These are phyloP conservation scores for Drosophila willistoni DNA, from an alignment of 1,140 invertebrate species.

Conservation along the genomic window DNA sequence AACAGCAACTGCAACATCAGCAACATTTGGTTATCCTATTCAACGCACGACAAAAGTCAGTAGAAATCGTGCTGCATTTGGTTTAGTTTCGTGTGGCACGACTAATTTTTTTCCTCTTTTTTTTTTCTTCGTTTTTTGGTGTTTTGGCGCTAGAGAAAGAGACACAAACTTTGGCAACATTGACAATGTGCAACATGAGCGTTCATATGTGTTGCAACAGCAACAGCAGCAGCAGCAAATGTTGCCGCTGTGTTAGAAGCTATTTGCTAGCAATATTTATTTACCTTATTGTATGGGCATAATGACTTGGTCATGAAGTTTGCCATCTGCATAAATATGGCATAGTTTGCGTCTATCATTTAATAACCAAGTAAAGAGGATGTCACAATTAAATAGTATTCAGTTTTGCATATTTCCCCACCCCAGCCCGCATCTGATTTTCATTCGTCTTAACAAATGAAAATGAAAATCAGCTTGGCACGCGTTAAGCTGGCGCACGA, in stretches of 20 bases:
- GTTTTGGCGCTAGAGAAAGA: conserved; percentile 16
- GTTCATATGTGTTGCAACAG: conserved; percentile 1
- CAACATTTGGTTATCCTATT: conserved; percentile 67
- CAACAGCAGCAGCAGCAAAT: conserved; percentile 3
- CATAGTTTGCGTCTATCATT: conserved; percentile 1
- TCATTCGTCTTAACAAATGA: conserved; percentile 46
- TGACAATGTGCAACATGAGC: conserved; percentile 35
- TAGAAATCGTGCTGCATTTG: conserved; percentile 73
- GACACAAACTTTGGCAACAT: conserved; percentile 51
- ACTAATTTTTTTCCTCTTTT: conserved; percentile 48
- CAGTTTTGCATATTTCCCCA: neutral
- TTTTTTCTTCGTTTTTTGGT: neutral
- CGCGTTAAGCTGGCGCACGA: conserved; percentile 73
- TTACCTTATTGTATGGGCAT: conserved; percentile 17
- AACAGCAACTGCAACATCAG: neutral
- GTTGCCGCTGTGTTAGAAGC: conserved; percentile 21
- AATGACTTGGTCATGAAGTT: conserved; percentile 39
- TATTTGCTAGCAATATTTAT: conserved; percentile 55
- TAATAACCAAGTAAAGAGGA: conserved; percentile 8
- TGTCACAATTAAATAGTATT: conserved; percentile 1
- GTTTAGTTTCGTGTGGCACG: conserved; percentile 74
- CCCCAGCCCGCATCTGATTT: neutral
- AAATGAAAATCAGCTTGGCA: conserved; percentile 79
- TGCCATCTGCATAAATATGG: neutral
- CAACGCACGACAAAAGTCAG: conserved; percentile 56